These are phyloP conservation scores for Pelobates fuscus DNA, from an alignment of 2,113 vertebrate species.

Conservation along the genomic window DNA sequence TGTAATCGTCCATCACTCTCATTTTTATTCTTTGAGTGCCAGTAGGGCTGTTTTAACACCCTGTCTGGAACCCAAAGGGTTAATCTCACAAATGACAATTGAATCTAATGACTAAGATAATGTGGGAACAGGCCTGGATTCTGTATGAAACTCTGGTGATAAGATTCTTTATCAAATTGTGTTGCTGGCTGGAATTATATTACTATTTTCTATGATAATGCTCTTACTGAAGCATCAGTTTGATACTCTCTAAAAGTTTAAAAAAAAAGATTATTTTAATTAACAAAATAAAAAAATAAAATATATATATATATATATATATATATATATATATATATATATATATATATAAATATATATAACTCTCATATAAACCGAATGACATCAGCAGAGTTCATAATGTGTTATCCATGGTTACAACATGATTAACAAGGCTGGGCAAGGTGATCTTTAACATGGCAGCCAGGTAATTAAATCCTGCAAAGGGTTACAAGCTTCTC, in stretches of 20 bases:
- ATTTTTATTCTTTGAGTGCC: conserved; percentile 30
- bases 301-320: no score
- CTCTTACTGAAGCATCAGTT: not conserved
- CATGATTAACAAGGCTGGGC: not conserved
- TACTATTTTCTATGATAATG: conserved; percentile 9
- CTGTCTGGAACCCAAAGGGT: not conserved
- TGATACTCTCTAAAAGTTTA: not conserved
- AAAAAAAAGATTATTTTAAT: no score
- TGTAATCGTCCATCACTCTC: conserved; percentile 69
- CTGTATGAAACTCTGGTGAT: not conserved
- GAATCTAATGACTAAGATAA: not conserved
- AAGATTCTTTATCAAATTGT: not conserved
- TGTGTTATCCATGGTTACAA: not conserved
- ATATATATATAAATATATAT: no score
- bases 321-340: no score
- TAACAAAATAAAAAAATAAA: no score
- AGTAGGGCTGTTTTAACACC: not conserved
- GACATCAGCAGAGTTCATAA: not conserved
- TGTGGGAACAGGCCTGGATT: not conserved
- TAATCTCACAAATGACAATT: not conserved
- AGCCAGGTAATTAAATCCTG: conserved; percentile 62
- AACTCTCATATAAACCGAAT: not conserved
- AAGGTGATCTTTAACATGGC: conserved; percentile 31
- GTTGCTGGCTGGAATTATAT: not conserved
- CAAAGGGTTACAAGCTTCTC: conserved; percentile 48